phyloP scores from a whole-genome alignment of 2,797 vertebrate genomes.

The Notolabrus celidotus region DNA sequence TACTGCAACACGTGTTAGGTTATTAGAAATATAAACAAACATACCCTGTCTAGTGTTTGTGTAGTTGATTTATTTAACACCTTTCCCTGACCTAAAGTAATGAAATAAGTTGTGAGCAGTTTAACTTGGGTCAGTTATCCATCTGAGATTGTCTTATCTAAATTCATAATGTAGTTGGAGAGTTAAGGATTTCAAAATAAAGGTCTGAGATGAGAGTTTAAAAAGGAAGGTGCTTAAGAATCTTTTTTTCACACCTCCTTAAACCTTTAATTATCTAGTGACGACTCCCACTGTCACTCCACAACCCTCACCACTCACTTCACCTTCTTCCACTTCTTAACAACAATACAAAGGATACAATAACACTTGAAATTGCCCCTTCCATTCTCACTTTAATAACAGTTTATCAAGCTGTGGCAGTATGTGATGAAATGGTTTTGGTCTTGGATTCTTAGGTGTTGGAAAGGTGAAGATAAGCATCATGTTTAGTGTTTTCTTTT shows the following conservation, averaged over 20 bases:
- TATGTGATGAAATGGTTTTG: constrained; percentile 16
- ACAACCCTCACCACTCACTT: background rate
- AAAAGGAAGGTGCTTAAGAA: too few relatives aligned
- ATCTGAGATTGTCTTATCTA: background rate
- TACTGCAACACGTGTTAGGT: constrained; percentile 14
- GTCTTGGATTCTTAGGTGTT: constrained; percentile 11
- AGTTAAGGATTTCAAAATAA: constrained; percentile 3
- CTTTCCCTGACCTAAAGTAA: too few relatives aligned
- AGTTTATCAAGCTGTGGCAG: constrained; percentile 17
- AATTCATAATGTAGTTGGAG: background rate
- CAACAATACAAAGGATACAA: constrained; percentile 5
- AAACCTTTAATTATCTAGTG: background rate
- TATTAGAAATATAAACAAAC: constrained; percentile 19
- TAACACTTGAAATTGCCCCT: constrained; percentile 29
- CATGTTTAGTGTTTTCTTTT: background rate
- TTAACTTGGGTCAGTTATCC: too few relatives aligned
- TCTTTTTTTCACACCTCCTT: background rate
- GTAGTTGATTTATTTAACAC: background rate
- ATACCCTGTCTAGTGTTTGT: constrained; percentile 11
- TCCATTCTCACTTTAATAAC: constrained; percentile 9
- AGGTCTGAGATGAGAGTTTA: background rate
- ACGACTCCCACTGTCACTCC: background rate
- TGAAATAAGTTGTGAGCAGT: background rate
- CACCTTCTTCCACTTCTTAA: background rate
- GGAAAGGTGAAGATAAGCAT: constrained; percentile 3